Evolutionary conservation across 2,888 invertebrate species (phyloP).

Genomic region (Mythimna albipuncta): DNA sequence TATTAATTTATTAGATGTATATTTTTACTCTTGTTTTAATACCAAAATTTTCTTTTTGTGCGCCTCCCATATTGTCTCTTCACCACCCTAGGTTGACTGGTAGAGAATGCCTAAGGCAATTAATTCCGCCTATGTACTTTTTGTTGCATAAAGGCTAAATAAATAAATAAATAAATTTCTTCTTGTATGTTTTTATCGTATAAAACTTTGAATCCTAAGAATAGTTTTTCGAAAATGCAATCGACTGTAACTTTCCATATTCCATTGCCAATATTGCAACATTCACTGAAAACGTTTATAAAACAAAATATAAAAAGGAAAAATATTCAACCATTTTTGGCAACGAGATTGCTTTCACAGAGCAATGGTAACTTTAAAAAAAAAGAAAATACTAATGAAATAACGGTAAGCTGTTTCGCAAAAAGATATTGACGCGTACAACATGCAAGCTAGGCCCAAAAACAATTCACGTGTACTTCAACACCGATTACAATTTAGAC

Average conservation of each 20-base stretch:
- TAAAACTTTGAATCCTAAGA: neutral
- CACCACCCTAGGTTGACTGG: too few species aligned
- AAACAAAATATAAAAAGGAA: constrained; percentile 16
- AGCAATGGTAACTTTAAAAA: constrained; percentile 5
- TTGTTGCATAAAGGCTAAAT: too few species aligned
- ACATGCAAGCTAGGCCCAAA: neutral
- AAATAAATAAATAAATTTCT: too few species aligned
- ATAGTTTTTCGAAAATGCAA: neutral
- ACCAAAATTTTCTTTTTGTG: too few species aligned
- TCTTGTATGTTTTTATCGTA: too few species aligned
- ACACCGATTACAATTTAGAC: neutral
- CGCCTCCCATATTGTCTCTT: too few species aligned
- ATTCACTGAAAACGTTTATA: constrained; percentile 3
- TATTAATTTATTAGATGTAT: too few species aligned
- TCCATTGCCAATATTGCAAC: constrained; percentile 9
- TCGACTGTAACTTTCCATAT: neutral
- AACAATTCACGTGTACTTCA: neutral
- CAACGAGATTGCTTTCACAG: constrained; percentile 20
- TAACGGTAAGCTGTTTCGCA: neutral
- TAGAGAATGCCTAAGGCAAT: too few species aligned
- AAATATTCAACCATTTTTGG: constrained; percentile 8
- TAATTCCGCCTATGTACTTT: too few species aligned
- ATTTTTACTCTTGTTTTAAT: too few species aligned
- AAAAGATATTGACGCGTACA: neutral
- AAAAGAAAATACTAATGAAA: neutral